A percentile compares a stretch with the other conserved stretches of the same genome.
Conservation (phyloP, 1,140 invertebrate species). For the Drosophila pallidifrons region DNA sequence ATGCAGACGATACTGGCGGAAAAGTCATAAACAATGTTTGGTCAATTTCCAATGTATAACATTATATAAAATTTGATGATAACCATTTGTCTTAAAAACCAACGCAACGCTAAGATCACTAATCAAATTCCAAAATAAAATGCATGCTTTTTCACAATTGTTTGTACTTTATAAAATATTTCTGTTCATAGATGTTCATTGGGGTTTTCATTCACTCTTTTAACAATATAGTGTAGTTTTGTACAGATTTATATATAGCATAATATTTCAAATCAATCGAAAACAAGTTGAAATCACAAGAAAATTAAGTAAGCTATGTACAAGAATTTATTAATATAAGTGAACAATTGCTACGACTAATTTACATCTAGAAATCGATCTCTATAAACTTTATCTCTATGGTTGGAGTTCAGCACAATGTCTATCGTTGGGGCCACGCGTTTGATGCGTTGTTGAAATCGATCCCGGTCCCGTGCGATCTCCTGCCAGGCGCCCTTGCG, state of each 20-base stretch:
- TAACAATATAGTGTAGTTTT: not conserved
- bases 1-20: too few relatives aligned
- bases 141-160: slow-evolving; percentile 8
- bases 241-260: not conserved
- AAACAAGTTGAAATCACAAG: slow-evolving; percentile 18
- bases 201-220: too few relatives aligned
- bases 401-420: slow-evolving; percentile 85
- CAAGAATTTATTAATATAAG: slow-evolving; percentile 39
- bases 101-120: too few relatives aligned
- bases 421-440: slow-evolving; percentile 84
- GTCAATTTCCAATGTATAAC: too few relatives aligned
- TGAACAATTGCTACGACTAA: slow-evolving; percentile 23
- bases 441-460: slow-evolving; percentile 87
- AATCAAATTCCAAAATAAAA: slow-evolving; percentile 1
- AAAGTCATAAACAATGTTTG: too few relatives aligned
- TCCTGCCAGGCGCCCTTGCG: slow-evolving; percentile 88
- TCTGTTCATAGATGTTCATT: slow-evolving; percentile 15
- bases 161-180: slow-evolving; percentile 21
- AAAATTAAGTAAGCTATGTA: slow-evolving; percentile 2
- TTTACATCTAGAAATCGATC: slow-evolving; percentile 85
- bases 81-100: too few relatives aligned
- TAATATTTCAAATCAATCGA: not conserved
- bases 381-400: slow-evolving; percentile 86
- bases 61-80: too few relatives aligned
- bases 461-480: slow-evolving; percentile 86